Evolutionary conservation across 2,888 invertebrate species (phyloP).

Genomic region (Drosophila setosimentum): DNA sequence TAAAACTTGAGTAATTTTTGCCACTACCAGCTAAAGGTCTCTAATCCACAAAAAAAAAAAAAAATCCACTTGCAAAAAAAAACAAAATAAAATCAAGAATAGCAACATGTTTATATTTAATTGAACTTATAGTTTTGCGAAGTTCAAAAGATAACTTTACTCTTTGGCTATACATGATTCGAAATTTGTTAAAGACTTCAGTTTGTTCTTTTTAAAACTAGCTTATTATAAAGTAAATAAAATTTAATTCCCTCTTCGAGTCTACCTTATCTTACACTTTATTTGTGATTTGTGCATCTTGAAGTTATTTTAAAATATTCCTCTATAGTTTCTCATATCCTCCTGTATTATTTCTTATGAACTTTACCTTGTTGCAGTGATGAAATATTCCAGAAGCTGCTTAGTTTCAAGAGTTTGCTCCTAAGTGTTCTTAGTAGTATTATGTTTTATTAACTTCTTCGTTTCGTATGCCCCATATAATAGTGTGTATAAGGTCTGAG

Average conservation of each 20-base stretch:
- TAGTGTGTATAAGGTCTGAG: background rate
- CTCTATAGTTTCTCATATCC: background rate
- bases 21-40: background rate
- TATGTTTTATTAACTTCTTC: no score
- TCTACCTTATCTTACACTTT: background rate
- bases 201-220: background rate
- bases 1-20: background rate
- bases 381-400: background rate
- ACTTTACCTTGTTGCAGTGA: background rate
- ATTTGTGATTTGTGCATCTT: background rate
- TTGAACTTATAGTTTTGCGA: background rate
- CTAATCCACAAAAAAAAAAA: background rate
- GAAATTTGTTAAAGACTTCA: background rate
- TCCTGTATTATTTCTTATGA: background rate
- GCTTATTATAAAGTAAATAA: background rate
- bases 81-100: background rate
- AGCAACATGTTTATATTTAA: background rate
- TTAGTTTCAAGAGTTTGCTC: background rate
- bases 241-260: background rate
- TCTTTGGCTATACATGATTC: background rate
- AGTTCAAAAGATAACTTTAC: background rate
- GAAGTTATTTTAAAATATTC: no score
- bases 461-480: background rate
- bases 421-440: background rate
- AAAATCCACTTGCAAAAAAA: background rate